Conservation (phyloP, 2,113 vertebrate genomes). For the Gymnorhina tibicen region DNA sequence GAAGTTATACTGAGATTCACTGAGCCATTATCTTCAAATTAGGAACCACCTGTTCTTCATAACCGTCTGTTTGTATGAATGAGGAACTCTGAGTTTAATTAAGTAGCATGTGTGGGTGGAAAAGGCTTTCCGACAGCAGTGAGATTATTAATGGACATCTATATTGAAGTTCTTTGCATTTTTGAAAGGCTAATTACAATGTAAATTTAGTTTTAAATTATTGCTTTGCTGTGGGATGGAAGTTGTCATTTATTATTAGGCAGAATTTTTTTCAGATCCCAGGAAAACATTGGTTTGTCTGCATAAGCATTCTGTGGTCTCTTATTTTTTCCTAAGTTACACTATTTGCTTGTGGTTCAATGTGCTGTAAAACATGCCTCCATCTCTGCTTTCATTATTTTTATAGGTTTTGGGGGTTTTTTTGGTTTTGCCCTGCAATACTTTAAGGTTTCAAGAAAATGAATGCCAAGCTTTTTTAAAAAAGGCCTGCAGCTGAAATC, state of each 20-base stretch:
- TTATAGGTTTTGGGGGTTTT: not conserved
- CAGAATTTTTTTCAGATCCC: not conserved
- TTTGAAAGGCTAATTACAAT: conserved; percentile 81
- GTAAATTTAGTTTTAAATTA: conserved; percentile 81
- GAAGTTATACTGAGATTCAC: conserved; percentile 52
- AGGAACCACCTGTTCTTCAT: conserved; percentile 74
- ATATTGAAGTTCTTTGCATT: conserved; percentile 76
- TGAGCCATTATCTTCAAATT: conserved; percentile 69
- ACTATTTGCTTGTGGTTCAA: not conserved
- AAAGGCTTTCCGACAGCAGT: conserved; percentile 67
- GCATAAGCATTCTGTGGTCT: not conserved
- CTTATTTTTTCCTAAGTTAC: conserved; percentile 26
- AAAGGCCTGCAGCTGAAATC: not conserved
- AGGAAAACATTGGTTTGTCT: conserved; percentile 46
- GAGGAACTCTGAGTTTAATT: conserved; percentile 76
- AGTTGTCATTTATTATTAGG: conserved; percentile 70
- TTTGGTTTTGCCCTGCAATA: not conserved
- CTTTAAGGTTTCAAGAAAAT: not conserved
- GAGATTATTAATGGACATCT: conserved; percentile 79
- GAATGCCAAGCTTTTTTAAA: not conserved
- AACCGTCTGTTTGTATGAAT: conserved; percentile 66
- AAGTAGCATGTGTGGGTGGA: conserved; percentile 75
- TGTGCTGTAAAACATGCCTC: not conserved
- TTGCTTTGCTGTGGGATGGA: conserved; percentile 70
- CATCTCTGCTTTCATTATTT: not conserved